Base-by-base conservation (phyloP, 2,113 vertebrate genomes). In the Noctilio leporinus region DNA sequence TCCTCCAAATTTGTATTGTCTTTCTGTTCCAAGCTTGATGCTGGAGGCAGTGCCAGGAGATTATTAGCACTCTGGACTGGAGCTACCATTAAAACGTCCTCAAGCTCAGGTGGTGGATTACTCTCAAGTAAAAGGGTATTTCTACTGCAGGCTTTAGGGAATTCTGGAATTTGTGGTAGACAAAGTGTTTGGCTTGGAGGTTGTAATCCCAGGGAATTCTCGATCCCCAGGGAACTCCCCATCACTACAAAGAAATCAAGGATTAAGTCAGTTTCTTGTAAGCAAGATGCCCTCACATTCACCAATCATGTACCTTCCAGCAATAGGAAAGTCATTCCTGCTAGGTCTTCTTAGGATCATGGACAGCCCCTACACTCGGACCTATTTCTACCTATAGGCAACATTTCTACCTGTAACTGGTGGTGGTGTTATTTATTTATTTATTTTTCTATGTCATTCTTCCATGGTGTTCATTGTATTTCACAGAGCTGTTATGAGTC, bases 171-270 rank as follows among this genome's bases (percentile, higher is more conserved):
- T 90, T 84, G 72, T 57, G 77, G 26, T 30, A 94, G 35, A 89
- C 15, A 72, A 49, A 95, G 26, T 55, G 82, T 95, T 83, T 72
- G 92, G 33, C 45, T 47, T 38, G 38, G 10, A 78, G 55, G 45
- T 38, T 83, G 59, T 2, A 53, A 28, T 57, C 72, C 51, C 40
- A 88, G 65, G 35, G 93, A 65, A 24, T 73, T 77, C 24, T 96
- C 72, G 70, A 91, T 90, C 35, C 40, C 59, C 35, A 70, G 38
- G 30, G 73, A 55, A 17, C 53, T 76, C 15, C 97, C 84, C 92
- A 72, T 89, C 76, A 80, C 97, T 97, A 53, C 26, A 94, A 95
- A 85, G 47, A 16, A 95, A 94, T 81, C 35, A 91, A 78, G 55
- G 51, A 38, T 77, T 28, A 14, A 89, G 24, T 96, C 57, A 96